Evolutionary conservation across 2,888 invertebrate species (phyloP).

Genomic region (Biston stratarius): DNA sequence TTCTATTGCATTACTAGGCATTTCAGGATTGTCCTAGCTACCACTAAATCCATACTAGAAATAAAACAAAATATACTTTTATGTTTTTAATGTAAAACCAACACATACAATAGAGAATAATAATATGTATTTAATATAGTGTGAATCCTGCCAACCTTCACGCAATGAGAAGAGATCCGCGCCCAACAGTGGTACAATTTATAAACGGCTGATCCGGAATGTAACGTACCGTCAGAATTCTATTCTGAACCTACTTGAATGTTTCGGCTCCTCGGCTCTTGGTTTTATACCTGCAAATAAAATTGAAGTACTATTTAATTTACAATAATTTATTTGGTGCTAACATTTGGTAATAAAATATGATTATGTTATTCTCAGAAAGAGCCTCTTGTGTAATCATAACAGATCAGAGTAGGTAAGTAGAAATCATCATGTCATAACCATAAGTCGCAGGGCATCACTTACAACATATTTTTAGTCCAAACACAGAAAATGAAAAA

Average conservation of each 20-base stretch:
- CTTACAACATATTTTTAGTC: not conserved
- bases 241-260: too few species aligned
- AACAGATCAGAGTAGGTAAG: slow-evolving; percentile 75
- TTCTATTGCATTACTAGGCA: too few species aligned
- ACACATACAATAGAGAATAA: not conserved
- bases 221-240: too few species aligned
- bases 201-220: too few species aligned
- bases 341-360: not conserved
- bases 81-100: not conserved
- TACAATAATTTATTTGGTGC: not conserved
- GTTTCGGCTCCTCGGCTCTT: too few species aligned
- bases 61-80: not conserved
- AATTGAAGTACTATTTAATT: not conserved
- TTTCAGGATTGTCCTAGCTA: too few species aligned
- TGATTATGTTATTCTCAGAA: slow-evolving; percentile 58
- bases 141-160: too few species aligned
- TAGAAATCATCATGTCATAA: slow-evolving; percentile 63
- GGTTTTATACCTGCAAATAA: not conserved
- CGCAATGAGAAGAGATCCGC: too few species aligned
- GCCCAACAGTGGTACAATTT: too few species aligned
- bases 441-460: not conserved
- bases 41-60: not conserved
- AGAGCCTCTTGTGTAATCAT: slow-evolving; percentile 78
- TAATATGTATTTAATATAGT: too few species aligned
- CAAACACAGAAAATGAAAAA: too few species aligned